These are phyloP conservation scores for Leptinotarsa tumamoca DNA, from an alignment of 2,888 invertebrate genomes.

Conservation along the genomic window DNA sequence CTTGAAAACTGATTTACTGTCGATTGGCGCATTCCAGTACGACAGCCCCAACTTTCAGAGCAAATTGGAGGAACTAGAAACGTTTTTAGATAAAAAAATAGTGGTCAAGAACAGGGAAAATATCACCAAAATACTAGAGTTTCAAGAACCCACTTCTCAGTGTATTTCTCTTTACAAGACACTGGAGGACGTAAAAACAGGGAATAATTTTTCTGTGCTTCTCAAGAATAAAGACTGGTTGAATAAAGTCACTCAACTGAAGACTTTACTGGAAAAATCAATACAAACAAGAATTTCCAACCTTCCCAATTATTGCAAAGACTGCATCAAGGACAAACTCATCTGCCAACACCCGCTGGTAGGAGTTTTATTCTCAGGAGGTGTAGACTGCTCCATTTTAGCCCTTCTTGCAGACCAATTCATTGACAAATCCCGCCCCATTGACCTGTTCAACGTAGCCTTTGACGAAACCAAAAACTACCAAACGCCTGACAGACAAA, in stretches of 20 bases:
- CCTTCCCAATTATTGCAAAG: conserved; percentile 74
- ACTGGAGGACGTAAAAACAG: conserved; percentile 55
- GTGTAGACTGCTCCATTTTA: conserved; percentile 94
- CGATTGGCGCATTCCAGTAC: conserved; percentile 66
- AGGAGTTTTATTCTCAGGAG: conserved; percentile 91
- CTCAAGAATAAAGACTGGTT: conserved; percentile 56
- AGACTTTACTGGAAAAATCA: conserved; percentile 71
- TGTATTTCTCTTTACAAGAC: conserved; percentile 48
- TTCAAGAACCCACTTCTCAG: conserved; percentile 45
- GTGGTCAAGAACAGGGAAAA: conserved; percentile 11
- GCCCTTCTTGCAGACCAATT: conserved; percentile 83
- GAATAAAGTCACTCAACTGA: conserved; percentile 67
- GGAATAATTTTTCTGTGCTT: conserved; percentile 62
- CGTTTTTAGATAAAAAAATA: conserved; percentile 59
- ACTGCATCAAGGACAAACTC: conserved; percentile 67
- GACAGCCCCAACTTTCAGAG: conserved; percentile 60
- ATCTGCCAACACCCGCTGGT: conserved; percentile 64
- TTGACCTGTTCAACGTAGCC: conserved; percentile 96
- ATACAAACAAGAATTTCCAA: conserved; percentile 72
- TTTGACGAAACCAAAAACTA: conserved; percentile 75
- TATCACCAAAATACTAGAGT: conserved; percentile 35
- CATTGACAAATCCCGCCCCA: conserved; percentile 74
- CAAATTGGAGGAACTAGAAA: conserved; percentile 61
- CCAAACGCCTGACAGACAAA: conserved; percentile 87
- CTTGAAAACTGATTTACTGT: conserved; percentile 62